phyloP scores from a whole-genome alignment of 2,888 invertebrate genomes.

The Scelioninae gen. 1 region DNA sequence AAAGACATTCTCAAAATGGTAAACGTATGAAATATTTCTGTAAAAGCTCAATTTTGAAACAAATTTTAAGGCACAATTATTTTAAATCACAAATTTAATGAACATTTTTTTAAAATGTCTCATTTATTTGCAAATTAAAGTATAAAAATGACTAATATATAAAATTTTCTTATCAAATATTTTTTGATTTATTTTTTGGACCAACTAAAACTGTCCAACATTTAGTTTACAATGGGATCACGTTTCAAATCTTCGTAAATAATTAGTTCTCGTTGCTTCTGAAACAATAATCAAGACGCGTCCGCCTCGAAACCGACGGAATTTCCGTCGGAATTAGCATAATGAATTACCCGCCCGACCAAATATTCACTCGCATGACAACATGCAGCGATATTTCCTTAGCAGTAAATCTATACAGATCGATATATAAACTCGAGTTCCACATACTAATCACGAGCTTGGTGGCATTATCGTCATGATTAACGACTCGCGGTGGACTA shows the following conservation, averaged over 20 bases:
- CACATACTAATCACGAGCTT: slow-evolving; percentile 49
- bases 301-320: slow-evolving; percentile 7
- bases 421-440: slow-evolving; percentile 57
- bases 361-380: slow-evolving; percentile 46
- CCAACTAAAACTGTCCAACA: no score
- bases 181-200: no score
- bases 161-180: no score
- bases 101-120: no score
- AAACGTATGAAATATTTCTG: no score
- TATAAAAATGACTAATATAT: no score
- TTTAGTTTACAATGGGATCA: no score
- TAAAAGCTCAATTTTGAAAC: no score
- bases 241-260: neutral
- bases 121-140: no score
- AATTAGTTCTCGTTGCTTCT: slow-evolving; percentile 15
- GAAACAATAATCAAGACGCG: slow-evolving; percentile 36
- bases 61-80: no score
- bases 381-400: slow-evolving; percentile 51
- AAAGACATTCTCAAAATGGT: no score
- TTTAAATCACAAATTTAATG: no score
- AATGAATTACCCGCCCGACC: slow-evolving; percentile 45
- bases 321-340: slow-evolving; percentile 38
- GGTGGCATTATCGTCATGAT: slow-evolving; percentile 58
- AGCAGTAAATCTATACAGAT: slow-evolving; percentile 63
- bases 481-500: slow-evolving; percentile 50